Percentiles rank a stretch among this genome's conserved stretches.
These are phyloP conservation scores for Eutolmus rufibarbis DNA, from an alignment of 2,888 invertebrate species.

Conservation along the genomic window DNA sequence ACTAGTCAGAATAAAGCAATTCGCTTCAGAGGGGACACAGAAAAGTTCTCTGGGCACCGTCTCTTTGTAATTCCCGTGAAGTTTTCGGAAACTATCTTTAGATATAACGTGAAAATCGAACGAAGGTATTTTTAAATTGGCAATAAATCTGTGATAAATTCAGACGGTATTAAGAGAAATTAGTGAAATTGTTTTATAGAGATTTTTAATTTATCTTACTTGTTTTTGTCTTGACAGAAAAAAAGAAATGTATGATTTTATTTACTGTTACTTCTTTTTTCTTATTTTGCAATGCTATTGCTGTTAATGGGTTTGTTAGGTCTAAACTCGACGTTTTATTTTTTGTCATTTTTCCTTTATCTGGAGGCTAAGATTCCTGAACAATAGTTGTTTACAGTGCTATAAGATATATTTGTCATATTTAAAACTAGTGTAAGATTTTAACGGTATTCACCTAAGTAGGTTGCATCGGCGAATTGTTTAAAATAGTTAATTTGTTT, in stretches of 20 bases:
- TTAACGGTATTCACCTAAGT: neutral
- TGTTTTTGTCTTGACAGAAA: neutral
- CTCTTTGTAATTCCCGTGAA: neutral
- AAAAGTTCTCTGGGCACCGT: neutral
- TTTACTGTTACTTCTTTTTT: neutral
- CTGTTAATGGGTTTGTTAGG: neutral
- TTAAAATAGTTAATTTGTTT: neutral
- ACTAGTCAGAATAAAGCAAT: slow-evolving; percentile 19
- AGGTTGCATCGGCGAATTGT: neutral
- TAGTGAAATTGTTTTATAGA: slow-evolving; percentile 12
- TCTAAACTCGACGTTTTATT: neutral
- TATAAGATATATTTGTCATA: neutral
- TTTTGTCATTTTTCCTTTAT: neutral
- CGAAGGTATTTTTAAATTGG: slow-evolving; percentile 36
- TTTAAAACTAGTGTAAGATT: neutral
- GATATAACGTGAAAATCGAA: neutral
- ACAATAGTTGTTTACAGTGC: slow-evolving; percentile 4
- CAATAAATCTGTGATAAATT: slow-evolving; percentile 44
- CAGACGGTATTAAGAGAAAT: slow-evolving; percentile 27
- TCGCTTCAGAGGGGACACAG: neutral
- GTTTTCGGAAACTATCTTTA: neutral
- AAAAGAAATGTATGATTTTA: neutral
- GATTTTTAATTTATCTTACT: neutral
- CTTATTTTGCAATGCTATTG: neutral
- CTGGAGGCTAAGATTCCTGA: slow-evolving; percentile 15